Evolutionary conservation across 2,113 vertebrate species (phyloP), one percentile per base, ranked within the genome.

Genomic region (Nyctibius bracteatus): DNA sequence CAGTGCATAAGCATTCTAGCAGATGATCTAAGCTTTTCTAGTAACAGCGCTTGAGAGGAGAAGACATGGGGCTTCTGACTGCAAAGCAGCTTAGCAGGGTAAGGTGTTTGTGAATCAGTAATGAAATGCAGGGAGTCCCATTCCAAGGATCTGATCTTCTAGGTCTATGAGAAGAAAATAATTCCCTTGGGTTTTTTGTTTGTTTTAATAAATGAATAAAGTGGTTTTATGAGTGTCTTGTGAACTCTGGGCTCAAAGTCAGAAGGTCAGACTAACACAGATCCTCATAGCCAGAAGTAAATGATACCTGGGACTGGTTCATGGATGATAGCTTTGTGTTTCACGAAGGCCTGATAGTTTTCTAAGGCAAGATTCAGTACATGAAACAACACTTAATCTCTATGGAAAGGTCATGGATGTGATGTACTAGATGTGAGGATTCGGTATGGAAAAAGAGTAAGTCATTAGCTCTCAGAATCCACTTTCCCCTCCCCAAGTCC

Each of bases 51-150:
- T 74, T 86, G 21, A 58, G 86, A 94, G 66, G 27, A 88, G 80
- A 84, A 94, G 57, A 55, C 63, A 15, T 20, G 51, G 55, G 37
- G 35, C 81, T 90, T 71, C 31, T 91, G 79, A 27, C 84, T 85
- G 52, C 75, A 78, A 81, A 86, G 75, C 43, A 87, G 4, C 57
- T 72, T 78, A 94, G 68, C 61, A 59, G 57, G 63, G 16, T 68
- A 88, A 61, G 62, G 55, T 86, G 37, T 82, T 95, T 37, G 71
- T 81, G 86, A 96, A 92, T 93, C 61, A 68, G 57, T 93, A 90
- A 91, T 67, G 77, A 91, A 88, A 72, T 72, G 24, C 31, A 58
- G 72, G 5, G 65, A 91, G 63, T 92, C 46, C 77, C 47, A 59
- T 86, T 92, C 79, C 67, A 86, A 92, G 90, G 80, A 86, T 49